Evolutionary conservation across 2,888 invertebrate species (phyloP).

Genomic region (Spodoptera exigua): DNA sequence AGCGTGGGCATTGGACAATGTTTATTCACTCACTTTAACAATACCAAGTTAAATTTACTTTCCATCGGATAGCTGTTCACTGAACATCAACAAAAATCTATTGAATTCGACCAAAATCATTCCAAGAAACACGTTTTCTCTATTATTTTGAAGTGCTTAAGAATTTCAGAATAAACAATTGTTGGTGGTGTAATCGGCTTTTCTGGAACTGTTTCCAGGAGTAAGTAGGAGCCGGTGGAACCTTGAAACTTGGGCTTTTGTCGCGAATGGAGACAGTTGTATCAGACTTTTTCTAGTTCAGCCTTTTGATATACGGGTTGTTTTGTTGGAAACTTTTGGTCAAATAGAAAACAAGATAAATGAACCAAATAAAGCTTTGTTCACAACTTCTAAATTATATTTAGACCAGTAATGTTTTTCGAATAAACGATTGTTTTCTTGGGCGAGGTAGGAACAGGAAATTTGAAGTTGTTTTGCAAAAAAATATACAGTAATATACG

Average conservation of each 20-base stretch:
- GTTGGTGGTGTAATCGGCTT: conserved; percentile 14
- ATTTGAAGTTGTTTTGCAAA: no score
- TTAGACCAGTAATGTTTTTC: no score
- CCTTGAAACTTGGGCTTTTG: neutral
- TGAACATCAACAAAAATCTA: conserved; percentile 2
- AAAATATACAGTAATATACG: no score
- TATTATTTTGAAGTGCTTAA: conserved; percentile 9
- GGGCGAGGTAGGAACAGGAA: no score
- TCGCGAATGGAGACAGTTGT: neutral
- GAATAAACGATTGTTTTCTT: no score
- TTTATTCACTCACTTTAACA: neutral
- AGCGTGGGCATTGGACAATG: neutral
- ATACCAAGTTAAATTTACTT: conserved; percentile 1
- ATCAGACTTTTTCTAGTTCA: neutral
- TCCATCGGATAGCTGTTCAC: conserved; percentile 4
- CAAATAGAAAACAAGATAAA: no score
- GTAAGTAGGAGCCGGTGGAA: neutral
- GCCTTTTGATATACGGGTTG: no score
- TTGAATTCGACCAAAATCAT: neutral
- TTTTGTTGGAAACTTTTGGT: no score
- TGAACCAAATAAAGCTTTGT: no score
- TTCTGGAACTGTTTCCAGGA: conserved; percentile 9
- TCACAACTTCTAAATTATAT: no score
- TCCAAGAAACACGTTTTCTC: conserved; percentile 4
- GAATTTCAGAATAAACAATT: conserved; percentile 9